Evolutionary conservation across 37 sponge, comb jelly and placozoan genomes (phyloP), one percentile per base, ranked within the genome.

Genomic region (Diacarnus erythraeanus): DNA sequence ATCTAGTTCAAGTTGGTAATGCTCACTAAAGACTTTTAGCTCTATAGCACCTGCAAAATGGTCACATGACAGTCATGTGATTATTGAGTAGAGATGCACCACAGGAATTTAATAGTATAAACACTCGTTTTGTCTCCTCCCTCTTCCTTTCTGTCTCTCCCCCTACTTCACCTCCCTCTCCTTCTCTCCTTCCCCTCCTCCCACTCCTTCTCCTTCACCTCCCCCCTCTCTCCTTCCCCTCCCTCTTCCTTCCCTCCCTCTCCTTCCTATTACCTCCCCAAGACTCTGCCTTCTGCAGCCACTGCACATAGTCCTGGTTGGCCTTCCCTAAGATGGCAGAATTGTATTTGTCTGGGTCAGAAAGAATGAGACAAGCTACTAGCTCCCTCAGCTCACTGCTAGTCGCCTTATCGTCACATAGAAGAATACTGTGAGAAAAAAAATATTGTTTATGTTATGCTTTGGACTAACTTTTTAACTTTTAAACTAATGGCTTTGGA

Each of bases 191-290:
- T 17, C 56, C 56, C 56, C 56, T 54, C 56, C 56, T 20, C 17
- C 56, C 56, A 10, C 56, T 54, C 56, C 17, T 10, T 54, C 56
- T 20, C 56, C 17, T 54, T 54, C 17, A 54, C 17, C 10, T 20
- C 17, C 56, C 17, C 56, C 17, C 56, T 54, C 56, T 10, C 60
- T 59, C 60, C 60, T 59, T n/a, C n/a, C n/a, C n/a, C n/a, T n/a
- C n/a, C n/a, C n/a, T n/a, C n/a, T n/a, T n/a, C n/a, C n/a, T n/a
- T n/a, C n/a, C n/a, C n/a, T n/a, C n/a, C n/a, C n/a, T n/a, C n/a
- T n/a, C n/a, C n/a, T n/a, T n/a, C n/a, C n/a, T n/a, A n/a, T n/a
- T 61, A 89, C 90, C 85, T 77, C 85, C 90, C 91, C 89, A 88
- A 4, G 86, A 84, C 26, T 83, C 81, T 25, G 79, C 81, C 64